Evolutionary conservation across 64 coral and sea anemone species (phyloP), one percentile per base, ranked within the genome.

Genomic region (Pocillopora verrucosa): DNA sequence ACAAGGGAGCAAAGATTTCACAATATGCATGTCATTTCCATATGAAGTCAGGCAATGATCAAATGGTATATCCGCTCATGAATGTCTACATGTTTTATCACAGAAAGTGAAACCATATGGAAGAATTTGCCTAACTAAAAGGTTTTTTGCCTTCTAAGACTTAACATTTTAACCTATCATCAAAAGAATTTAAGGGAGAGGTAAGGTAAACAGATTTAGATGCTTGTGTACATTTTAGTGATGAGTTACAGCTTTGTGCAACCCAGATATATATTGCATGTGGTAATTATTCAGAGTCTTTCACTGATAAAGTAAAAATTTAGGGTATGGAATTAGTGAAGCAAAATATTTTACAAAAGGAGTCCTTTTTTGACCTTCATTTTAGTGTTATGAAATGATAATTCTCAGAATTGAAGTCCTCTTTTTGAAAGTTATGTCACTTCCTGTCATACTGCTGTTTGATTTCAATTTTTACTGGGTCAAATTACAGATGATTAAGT

Each of bases 11-110:
- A 85, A 65, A 85, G 13, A 25, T 85, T 58, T 26, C 34, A 36
- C 82, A 85, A 72, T 85, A 26, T 70, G 63, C 82, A 72, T 57
- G 37, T 68, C 69, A 85, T 85, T 85, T 59, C 38, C 82, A 56
- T 22, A 24, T 72, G 19, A 68, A 72, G 65, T 85, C 37, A 85
- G 70, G 61, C 41, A 85, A 72, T 51, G 3, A 30, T 56, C 11
- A 13, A 84, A 84, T 45, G 65, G 82, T 34, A 57, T 57, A 41
- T 72, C 63, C 9, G 5, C 64, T 85, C 22, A 41, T 26, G 36
- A 37, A 85, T 85, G 22, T 72, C 37, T 56, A 45, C 24, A 51
- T 38, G 5, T 10, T 67, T 37, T 10, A 38, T 17, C 17, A 11
- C 22, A 1, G 61, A 41, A 67, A 83, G 7, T 17, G 11, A 25